Evolutionary conservation across 2,113 vertebrate species (phyloP).

Genomic region (Esox niger): DNA sequence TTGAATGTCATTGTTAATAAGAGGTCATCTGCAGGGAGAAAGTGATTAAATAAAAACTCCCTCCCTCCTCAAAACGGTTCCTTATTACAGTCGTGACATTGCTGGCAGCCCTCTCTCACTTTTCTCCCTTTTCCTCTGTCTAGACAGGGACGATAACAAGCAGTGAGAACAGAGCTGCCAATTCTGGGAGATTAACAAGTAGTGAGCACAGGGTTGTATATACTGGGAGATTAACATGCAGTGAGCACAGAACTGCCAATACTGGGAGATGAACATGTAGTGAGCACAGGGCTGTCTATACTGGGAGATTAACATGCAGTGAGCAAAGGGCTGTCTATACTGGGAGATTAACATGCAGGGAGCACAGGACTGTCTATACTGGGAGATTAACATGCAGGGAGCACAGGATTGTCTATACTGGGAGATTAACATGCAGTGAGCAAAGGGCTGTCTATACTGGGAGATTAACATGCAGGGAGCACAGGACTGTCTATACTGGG

Average conservation of each 20-base stretch:
- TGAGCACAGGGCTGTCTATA: too few species aligned
- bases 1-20: slow-evolving; percentile 58
- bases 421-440: too few species aligned
- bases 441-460: slow-evolving; percentile 68
- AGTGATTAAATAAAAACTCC: slow-evolving; percentile 52
- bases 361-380: slow-evolving; percentile 71
- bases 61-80: slow-evolving; percentile 43
- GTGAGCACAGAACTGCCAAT: too few species aligned
- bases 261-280: slow-evolving; percentile 4
- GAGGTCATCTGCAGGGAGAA: slow-evolving; percentile 63
- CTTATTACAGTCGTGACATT: slow-evolving; percentile 37
- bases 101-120: slow-evolving; percentile 7
- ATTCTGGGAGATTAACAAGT: too few species aligned
- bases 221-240: too few species aligned
- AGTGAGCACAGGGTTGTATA: slow-evolving; percentile 41
- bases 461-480: too few species aligned
- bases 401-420: slow-evolving; percentile 69
- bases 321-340: slow-evolving; percentile 65
- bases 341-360: too few species aligned
- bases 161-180: slow-evolving; percentile 38
- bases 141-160: slow-evolving; percentile 53
- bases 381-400: too few species aligned
- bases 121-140: slow-evolving; percentile 56
- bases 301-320: slow-evolving; percentile 10
- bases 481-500: slow-evolving; percentile 67